These are phyloP conservation scores for Stigmatopora argus DNA, from an alignment of 2,113 vertebrate species.

Conservation along the genomic window DNA sequence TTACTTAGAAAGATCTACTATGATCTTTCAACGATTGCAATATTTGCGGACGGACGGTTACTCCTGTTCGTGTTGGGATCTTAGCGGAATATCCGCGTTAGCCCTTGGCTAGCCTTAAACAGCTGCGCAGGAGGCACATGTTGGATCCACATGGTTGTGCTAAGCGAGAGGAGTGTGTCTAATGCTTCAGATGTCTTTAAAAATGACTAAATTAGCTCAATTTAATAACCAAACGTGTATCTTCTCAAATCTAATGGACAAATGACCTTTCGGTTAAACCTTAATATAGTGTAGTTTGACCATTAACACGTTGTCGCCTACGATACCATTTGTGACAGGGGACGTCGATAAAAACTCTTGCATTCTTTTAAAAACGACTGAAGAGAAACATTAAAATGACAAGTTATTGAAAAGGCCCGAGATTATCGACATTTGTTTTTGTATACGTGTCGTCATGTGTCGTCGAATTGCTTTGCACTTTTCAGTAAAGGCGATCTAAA, in stretches of 20 bases:
- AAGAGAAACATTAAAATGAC: background rate
- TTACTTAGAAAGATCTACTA: accelerated
- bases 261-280: no score
- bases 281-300: background rate
- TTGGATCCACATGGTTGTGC: constrained; percentile 58
- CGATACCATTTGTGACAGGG: no score
- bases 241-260: no score
- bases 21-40: no score
- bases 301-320: background rate
- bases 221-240: background rate
- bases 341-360: background rate
- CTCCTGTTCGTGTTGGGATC: background rate
- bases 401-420: background rate
- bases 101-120: constrained; percentile 28
- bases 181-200: background rate
- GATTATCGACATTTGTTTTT: background rate
- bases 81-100: constrained; percentile 23
- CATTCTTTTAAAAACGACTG: background rate
- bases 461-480: background rate
- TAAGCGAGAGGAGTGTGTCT: background rate
- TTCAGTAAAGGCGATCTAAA: background rate
- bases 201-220: background rate
- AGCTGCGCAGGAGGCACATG: constrained; percentile 62
- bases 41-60: background rate
- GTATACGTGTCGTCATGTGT: background rate